Base-by-base conservation (phyloP, 2,888 invertebrate genomes). In the Thereva unica region DNA sequence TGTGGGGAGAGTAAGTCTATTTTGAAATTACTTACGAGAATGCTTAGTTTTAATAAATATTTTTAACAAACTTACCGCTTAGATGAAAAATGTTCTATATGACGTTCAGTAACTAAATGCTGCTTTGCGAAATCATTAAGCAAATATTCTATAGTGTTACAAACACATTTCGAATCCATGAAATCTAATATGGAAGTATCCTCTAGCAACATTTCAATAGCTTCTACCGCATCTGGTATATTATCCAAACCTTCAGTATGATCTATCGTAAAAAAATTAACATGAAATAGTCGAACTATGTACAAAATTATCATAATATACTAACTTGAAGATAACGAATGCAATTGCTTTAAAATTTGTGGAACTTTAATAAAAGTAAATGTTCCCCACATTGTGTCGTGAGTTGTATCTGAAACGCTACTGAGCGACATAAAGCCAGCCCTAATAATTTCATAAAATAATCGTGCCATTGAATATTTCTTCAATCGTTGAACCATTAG, bases 321-420 rank as follows among this genome's bases (percentile, higher is more conserved):
- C 77, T 78, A 76, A 72, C 85, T 84, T 50, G 85, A 83, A 71
- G 85, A 84, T 49, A 84, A 78, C 42, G 84, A 84, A 72, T 89
- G 87, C 52, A 92, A 78, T 71, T 89, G 87, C 67, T 88, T 87
- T 53, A 95, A 84, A 54, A 93, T 87, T 75, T 90, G 88, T 0
- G 94, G 93, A 59, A 96, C 87, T 83, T 96, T 96, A 6, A 97
- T 84, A 76, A 95, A 96, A 0, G 93, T 92, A 77, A 96, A 95
- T 7, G 96, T 95, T 9, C 94, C 93, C 95, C 96, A 96, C 74
- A 94, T 87, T 4, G 94, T 89, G 75, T 95, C 95, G 73, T 92
- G 91, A 6, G 89, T 86, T 52, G 90, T 91, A 72, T 90, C 91
- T 61, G 89, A 89, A 0, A 91, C 91, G 79, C 95, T 93, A 75